Conservation (phyloP, 2,888 invertebrate species). For the Iphiclides podalirius region DNA sequence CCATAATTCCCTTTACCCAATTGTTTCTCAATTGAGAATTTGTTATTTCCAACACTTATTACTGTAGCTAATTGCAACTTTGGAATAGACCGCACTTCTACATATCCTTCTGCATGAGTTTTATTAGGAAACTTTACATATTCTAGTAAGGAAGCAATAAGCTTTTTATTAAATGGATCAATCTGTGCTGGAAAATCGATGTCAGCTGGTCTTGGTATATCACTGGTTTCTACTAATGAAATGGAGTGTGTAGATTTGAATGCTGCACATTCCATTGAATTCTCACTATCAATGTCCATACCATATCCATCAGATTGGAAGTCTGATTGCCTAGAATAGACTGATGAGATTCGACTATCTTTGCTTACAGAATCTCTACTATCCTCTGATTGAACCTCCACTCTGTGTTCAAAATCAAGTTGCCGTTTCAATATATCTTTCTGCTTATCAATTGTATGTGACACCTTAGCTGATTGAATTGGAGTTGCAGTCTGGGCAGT, state of each 20-base stretch:
- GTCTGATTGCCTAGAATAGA: constrained; percentile 69
- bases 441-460: constrained; percentile 58
- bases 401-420: constrained; percentile 70
- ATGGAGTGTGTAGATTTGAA: constrained; percentile 74
- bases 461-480: constrained; percentile 67
- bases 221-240: constrained; percentile 70
- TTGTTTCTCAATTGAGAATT: constrained; percentile 83
- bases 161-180: constrained; percentile 90
- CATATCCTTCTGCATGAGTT: constrained; percentile 77
- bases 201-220: constrained; percentile 72
- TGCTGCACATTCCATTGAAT: constrained; percentile 74
- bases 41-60: constrained; percentile 70
- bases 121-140: constrained; percentile 85
- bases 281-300: constrained; percentile 77
- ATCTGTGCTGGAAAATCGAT: constrained; percentile 77
- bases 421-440: constrained; percentile 75
- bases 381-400: constrained; percentile 71
- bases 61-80: constrained; percentile 67
- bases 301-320: constrained; percentile 72
- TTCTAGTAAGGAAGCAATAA: constrained; percentile 84
- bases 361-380: constrained; percentile 74
- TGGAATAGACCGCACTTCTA: constrained; percentile 75
- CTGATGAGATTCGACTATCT: constrained; percentile 68
- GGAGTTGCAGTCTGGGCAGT: constrained; percentile 66
- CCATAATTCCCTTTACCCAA: constrained; percentile 92